These are phyloP conservation scores for crab-eating macaque (Macaca fascicularis) DNA, from an alignment of 2,113 vertebrate genomes.

Conservation along the genomic window T2T-MFA8v1.1 NC_088395.1:149247001-149247500, in stretches of 20 bases:
- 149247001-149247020: slow-evolving; percentile 65
- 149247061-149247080: slow-evolving; percentile 69
- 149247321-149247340: background rate
- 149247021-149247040: slow-evolving; percentile 63
- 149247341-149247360: background rate
- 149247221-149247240: background rate
- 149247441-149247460: background rate
- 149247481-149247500: background rate
- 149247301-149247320: background rate
- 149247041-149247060: slow-evolving; percentile 41
- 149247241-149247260: background rate
- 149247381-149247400: background rate
- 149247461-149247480: background rate
- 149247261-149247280: background rate
- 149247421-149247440: background rate
- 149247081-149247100: slow-evolving; percentile 59
- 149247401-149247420: background rate
- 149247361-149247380: background rate
- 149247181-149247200: background rate
- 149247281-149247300: background rate
- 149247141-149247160: slow-evolving; percentile 38
- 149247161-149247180: background rate
- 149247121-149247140: slow-evolving; percentile 29
- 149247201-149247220: background rate
- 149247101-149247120: slow-evolving; percentile 77